Base-by-base conservation (phyloP, 2,888 invertebrate species). In the Caenorhabditis auriculariae region DNA sequence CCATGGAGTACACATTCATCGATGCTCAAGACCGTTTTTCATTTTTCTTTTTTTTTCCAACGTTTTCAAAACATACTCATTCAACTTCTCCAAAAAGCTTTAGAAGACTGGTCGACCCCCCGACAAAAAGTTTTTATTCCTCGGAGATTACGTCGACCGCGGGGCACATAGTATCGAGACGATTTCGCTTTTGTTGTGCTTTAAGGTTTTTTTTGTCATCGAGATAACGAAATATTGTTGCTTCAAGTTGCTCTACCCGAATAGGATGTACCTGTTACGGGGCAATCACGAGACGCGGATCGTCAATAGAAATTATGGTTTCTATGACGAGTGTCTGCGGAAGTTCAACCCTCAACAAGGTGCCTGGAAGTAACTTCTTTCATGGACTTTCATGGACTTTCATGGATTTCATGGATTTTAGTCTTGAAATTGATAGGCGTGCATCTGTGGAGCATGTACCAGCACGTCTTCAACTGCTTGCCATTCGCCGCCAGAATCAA, bases 91-190 rank as follows among this genome's bases (percentile, higher is more conserved):
- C 17, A 21, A 39, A n/a, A 6, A 7, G 5, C 9, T 44, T 44
- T 35, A 32, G 26, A 19, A 23, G 48, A 37, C 32, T n/a, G 35
- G 15, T 5, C 26, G n/a, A 4, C 26, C 4, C 9, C 19, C 19
- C 28, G 38, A 3, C 24, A 50, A 55, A 37, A n/a, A n/a, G n/a
- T 50, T 56, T 85, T 87, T 96, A 78, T 96, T 96, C 85, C 87
- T 95, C 78, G 95, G 95, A 41, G 95, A 96, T 85, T 96, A 96
- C 82, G 95, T 96, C 63, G 95, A 95, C 84, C 82, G 95, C 84
- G 95, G 95, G 76, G 94, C 95, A 85, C 95, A 96, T 83, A 93
- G 93, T 0, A 85, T 72, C 19, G 72, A 76, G 47, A 69, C 67
- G 4, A 58, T 74, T 39, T 54, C 66, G 9, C 58, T 76, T 72